These are phyloP conservation scores for Plectrocnemia conspersa DNA, from an alignment of 1,140 invertebrate species.

Conservation along the genomic window DNA sequence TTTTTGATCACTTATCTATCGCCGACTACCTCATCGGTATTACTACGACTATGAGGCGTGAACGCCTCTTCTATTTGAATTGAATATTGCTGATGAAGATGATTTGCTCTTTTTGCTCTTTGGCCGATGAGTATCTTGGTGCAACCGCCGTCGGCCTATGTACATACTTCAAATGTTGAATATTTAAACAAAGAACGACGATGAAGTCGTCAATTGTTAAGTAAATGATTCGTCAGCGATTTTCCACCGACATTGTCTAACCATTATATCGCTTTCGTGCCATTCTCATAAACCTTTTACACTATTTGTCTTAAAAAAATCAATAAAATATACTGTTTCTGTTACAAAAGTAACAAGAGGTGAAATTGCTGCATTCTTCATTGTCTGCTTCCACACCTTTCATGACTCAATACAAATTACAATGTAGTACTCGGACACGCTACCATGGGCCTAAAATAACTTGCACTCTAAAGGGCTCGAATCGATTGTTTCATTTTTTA, in stretches of 20 bases:
- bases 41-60: too few relatives aligned
- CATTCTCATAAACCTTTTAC: too few relatives aligned
- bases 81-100: slow-evolving; percentile 1
- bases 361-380: background rate
- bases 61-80: slow-evolving; percentile 6
- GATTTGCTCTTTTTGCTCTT: slow-evolving; percentile 14
- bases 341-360: too few relatives aligned
- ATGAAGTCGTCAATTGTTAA: slow-evolving; percentile 24
- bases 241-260: background rate
- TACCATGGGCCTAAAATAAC: background rate
- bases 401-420: slow-evolving; percentile 20
- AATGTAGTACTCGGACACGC: slow-evolving; percentile 21
- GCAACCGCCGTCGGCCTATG: background rate
- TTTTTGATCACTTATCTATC: too few relatives aligned
- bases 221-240: slow-evolving; percentile 13
- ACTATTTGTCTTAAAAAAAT: too few relatives aligned
- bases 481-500: slow-evolving; percentile 23
- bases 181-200: slow-evolving; percentile 22
- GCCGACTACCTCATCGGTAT: too few relatives aligned
- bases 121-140: background rate
- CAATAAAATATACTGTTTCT: too few relatives aligned
- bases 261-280: too few relatives aligned
- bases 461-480: background rate
- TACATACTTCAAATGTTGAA: slow-evolving; percentile 8
- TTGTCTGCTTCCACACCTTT: slow-evolving; percentile 19